Conservation (phyloP, 2,888 invertebrate species). For the Hylaea fasciaria region DNA sequence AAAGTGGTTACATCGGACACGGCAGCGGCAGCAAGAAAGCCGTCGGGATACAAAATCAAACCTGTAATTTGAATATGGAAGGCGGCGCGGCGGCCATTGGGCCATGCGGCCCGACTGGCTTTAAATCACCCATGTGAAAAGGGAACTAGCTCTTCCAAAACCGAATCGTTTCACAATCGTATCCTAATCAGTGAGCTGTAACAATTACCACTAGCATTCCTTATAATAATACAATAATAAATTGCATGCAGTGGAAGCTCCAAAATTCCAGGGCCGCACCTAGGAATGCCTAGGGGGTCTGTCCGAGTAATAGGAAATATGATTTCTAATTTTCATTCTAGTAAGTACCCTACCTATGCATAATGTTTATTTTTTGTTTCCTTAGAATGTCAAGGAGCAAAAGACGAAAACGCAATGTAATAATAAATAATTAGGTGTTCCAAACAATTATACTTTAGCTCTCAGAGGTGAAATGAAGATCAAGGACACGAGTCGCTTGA, state of each 20-base stretch:
- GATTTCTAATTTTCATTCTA: too few species aligned
- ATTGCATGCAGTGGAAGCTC: not conserved
- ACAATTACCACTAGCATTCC: too few species aligned
- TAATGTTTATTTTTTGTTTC: too few species aligned
- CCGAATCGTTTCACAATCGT: conserved; percentile 28
- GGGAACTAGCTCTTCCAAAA: conserved; percentile 55
- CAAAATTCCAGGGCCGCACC: not conserved
- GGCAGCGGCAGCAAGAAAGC: conserved; percentile 24
- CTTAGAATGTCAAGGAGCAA: too few species aligned
- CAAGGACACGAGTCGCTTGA: conserved; percentile 9
- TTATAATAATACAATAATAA: not conserved
- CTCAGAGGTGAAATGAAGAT: conserved; percentile 6
- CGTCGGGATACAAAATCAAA: conserved; percentile 61
- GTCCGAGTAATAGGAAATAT: too few species aligned
- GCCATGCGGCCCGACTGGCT: conserved; percentile 41
- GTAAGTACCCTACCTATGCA: too few species aligned
- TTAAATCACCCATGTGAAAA: conserved; percentile 58
- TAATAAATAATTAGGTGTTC: too few species aligned
- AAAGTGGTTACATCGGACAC: conserved; percentile 31
- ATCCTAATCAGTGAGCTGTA: conserved; percentile 3
- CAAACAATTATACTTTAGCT: not conserved
- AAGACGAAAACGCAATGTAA: too few species aligned
- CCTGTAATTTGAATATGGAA: conserved; percentile 74
- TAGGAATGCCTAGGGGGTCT: not conserved
- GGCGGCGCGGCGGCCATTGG: conserved; percentile 47